Evolutionary conservation across 1,140 invertebrate species (phyloP), one percentile per base, ranked within the genome.

Genomic region (Drosophila sucinea): DNA sequence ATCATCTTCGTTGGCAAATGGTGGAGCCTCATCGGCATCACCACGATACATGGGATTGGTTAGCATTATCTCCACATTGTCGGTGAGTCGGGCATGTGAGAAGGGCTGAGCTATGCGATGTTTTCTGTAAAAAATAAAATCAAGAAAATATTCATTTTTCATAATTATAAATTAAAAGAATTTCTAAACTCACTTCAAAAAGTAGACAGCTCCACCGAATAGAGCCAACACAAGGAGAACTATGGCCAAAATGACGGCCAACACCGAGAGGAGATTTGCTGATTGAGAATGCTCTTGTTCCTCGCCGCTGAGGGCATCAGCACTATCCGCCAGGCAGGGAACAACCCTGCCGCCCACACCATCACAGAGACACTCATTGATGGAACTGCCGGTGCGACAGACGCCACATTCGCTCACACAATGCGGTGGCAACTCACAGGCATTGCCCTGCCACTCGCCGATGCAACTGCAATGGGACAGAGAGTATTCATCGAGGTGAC

Each of bases 11-110:
- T 94, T 92, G 40, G 93, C 93, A 79, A 95, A 91, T 38, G 94
- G 93, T 29, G 94, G 94, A 72, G 93, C 92, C 70, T 95, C 95
- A 78, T 95, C 95, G 33, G 95, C 95, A 83, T 95, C 95, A 44
- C 94, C 94, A 66, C 96, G 93, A 92, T 97, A 97, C 93, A 97
- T 97, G 8, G 97, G 96, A 93, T 97, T 97, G 85, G 92, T 95
- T 0, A 91, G 71, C 90, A 91, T 91, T 64, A 97, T 96, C 92
- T 96, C 96, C 81, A 97, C 94, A 91, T 96, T 96, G 85, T 97
- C 96, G 64, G 95, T 94, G 84, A 97, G 95, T 11, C 96, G 93
- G 33, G 95, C 95, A 92, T 97, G 96, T 72, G 95, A 94, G 91
- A 97, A 97, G 33, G 95, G 93, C 77, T 93, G 93, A 29, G 94